Percentiles rank a stretch among this genome's conserved stretches.
These are phyloP conservation scores for Drosophila athabasca DNA, from an alignment of 1,140 invertebrate genomes.

Conservation along the genomic window DNA sequence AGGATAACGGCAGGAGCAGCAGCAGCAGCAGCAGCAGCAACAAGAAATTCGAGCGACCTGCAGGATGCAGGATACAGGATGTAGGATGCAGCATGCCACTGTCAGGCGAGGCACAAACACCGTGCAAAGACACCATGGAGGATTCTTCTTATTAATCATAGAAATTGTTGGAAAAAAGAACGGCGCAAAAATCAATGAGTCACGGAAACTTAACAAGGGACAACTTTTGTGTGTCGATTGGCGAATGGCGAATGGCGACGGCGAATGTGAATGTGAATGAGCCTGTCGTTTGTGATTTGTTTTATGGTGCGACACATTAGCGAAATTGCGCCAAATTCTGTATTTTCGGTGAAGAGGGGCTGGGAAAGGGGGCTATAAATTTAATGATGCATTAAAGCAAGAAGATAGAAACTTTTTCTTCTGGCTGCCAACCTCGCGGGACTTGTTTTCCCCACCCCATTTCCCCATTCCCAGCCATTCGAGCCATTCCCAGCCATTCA, in stretches of 20 bases:
- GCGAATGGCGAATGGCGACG: too few relatives aligned
- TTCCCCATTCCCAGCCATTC: conserved; percentile 1
- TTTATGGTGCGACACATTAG: conserved; percentile 74
- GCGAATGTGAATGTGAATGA: too few relatives aligned
- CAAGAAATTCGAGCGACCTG: background rate
- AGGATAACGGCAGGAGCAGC: conserved; percentile 23
- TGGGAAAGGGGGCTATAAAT: conserved; percentile 56
- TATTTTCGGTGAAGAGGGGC: conserved; percentile 33
- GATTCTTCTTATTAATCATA: too few relatives aligned
- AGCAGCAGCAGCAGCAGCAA: conserved; percentile 5
- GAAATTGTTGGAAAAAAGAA: background rate
- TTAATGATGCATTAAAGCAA: conserved; percentile 75
- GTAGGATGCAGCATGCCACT: conserved; percentile 41
- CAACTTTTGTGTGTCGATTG: conserved; percentile 13
- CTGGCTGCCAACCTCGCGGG: conserved; percentile 42
- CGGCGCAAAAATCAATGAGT: background rate
- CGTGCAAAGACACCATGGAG: conserved; percentile 9
- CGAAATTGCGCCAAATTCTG: conserved; percentile 66
- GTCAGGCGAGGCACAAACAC: background rate
- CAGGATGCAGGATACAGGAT: conserved; percentile 29
- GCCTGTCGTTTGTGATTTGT: conserved; percentile 38
- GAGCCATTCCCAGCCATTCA: conserved; percentile 52
- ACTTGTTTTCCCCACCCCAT: background rate
- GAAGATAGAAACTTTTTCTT: conserved; percentile 31
- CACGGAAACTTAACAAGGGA: conserved; percentile 16